phyloP scores from a whole-genome alignment of 2,888 invertebrate genomes.

The Synergus laeviventris region DNA sequence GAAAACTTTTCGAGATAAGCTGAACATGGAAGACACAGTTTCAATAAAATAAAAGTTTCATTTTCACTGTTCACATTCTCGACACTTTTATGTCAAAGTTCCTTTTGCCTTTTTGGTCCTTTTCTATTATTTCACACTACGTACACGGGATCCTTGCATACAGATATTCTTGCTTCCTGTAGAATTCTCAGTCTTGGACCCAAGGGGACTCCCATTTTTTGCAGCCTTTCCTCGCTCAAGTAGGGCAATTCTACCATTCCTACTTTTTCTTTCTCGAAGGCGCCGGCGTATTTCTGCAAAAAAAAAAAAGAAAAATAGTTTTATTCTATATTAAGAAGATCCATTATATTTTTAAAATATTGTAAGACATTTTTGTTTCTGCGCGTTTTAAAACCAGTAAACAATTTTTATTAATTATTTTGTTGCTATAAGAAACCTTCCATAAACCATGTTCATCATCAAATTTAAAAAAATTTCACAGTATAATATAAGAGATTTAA shows the following conservation, averaged over 20 bases:
- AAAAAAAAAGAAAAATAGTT: conserved; percentile 64
- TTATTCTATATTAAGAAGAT: background rate
- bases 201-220: conserved; percentile 93
- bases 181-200: conserved; percentile 92
- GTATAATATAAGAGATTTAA: too few relatives aligned
- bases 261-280: conserved; percentile 90
- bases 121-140: conserved; percentile 74
- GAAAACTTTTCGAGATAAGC: background rate
- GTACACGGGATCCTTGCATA: conserved; percentile 80
- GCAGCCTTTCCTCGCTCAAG: conserved; percentile 90
- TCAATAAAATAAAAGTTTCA: conserved; percentile 31
- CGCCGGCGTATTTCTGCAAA: conserved; percentile 89
- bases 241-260: conserved; percentile 95
- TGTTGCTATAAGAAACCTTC: too few relatives aligned
- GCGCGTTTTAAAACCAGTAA: background rate
- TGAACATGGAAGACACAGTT: conserved; percentile 37
- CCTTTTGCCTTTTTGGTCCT: conserved; percentile 19
- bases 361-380: background rate
- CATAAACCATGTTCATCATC: too few relatives aligned
- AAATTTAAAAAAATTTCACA: too few relatives aligned
- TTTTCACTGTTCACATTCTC: conserved; percentile 39
- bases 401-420: background rate
- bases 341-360: background rate
- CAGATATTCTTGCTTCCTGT: conserved; percentile 87
- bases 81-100: conserved; percentile 8